Conservation (phyloP, 2,797 vertebrate genomes). For the Salmo trutta region DNA sequence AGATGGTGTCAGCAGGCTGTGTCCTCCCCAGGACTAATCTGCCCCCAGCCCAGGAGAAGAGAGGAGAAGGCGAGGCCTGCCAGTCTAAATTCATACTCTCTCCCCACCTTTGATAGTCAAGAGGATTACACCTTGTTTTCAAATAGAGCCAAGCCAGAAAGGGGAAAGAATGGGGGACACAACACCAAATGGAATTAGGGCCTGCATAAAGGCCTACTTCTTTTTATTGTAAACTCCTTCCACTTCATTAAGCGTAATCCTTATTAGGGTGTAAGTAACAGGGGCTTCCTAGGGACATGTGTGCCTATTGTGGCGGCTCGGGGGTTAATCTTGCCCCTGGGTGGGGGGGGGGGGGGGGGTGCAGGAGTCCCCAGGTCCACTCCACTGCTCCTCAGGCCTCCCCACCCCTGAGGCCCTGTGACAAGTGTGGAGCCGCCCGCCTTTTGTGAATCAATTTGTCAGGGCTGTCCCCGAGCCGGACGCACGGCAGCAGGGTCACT, state of each 20-base stretch:
- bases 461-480: constrained; percentile 44
- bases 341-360: constrained; percentile 55
- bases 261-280: constrained; percentile 85
- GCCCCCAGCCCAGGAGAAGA: constrained; percentile 76
- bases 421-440: constrained; percentile 71
- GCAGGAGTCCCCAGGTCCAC: constrained; percentile 47
- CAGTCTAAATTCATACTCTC: constrained; percentile 94
- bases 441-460: constrained; percentile 77
- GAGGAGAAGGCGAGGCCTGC: constrained; percentile 55
- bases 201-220: constrained; percentile 84
- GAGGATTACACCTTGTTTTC: constrained; percentile 96
- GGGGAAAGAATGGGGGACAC: constrained; percentile 70
- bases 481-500: constrained; percentile 53
- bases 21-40: constrained; percentile 72
- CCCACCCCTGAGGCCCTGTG: constrained; percentile 45
- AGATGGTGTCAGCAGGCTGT: constrained; percentile 78
- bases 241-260: constrained; percentile 98
- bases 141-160: constrained; percentile 81
- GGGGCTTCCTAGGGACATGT: constrained; percentile 86
- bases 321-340: constrained; percentile 82
- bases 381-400: constrained; percentile 22
- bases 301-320: constrained; percentile 84
- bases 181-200: constrained; percentile 89
- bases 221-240: constrained; percentile 98
- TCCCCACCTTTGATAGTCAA: constrained; percentile 95